Evolutionary conservation across 1,140 invertebrate species (phyloP), one percentile per base, ranked within the genome.

Genomic region (Calephelis nemesis): DNA sequence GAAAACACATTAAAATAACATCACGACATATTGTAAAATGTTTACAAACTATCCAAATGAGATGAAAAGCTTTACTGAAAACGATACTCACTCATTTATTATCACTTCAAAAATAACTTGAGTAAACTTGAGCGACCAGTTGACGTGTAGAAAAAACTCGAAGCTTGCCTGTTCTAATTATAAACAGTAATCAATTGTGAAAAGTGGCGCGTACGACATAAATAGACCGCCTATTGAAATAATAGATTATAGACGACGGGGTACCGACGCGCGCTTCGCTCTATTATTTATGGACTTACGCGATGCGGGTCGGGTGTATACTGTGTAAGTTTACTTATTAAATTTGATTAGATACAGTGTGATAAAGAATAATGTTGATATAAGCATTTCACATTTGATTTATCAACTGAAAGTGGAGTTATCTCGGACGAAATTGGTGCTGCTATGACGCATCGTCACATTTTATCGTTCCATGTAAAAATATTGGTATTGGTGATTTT

Each of bases 171-270:
- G 65, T 67, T 72, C 74, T 82, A 85, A 85, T 83, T 82, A 83
- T 79, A 77, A 63, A 74, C 72, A 68, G 76, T 75, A 79, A 81
- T 82, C 81, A 85, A 83, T 83, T 70, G 78, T 78, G 78, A 42
- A 80, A 73, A 79, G 74, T 74, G 74, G 67, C 73, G 71, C 69
- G 71, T 65, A 71, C 67, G 72, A 79, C 77, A 79, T 72, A 71
- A 80, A 83, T 80, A 81, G 79, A 72, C 54, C 60, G 52, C 68
- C 72, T 76, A 63, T 75, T 71, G 63, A 77, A 70, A 78, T 77
- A 81, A 77, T 79, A 73, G 67, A 82, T 78, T 74, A 69, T 45
- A 63, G 39, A 69, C 67, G 63, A 69, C 72, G 67, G 69, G 62
- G 15, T 62, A 67, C 70, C 69, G 71, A 70, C 63, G 69, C 71